Evolutionary conservation across 1,140 invertebrate genomes (phyloP).

Genomic region (Conus ventricosus): DNA sequence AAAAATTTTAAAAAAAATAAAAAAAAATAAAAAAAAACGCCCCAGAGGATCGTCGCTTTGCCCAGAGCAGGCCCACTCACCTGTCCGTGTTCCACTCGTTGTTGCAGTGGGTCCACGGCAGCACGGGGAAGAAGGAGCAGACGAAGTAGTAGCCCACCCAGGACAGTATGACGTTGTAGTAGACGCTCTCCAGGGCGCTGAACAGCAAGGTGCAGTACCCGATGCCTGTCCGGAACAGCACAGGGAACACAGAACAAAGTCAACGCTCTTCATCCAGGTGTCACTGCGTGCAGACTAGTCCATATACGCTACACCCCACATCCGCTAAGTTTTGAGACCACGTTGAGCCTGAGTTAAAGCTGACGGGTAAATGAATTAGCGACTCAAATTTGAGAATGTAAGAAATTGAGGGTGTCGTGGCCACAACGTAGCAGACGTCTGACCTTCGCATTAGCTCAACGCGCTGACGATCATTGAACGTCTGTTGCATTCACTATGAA

Average conservation of each 20-base stretch:
- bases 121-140: slow-evolving; percentile 65
- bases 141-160: slow-evolving; percentile 76
- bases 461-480: too few relatives aligned
- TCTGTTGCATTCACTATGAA: too few relatives aligned
- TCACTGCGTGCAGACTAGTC: too few relatives aligned
- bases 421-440: too few relatives aligned
- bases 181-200: slow-evolving; percentile 55
- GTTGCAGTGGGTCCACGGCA: slow-evolving; percentile 75
- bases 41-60: too few relatives aligned
- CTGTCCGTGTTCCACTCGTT: slow-evolving; percentile 75
- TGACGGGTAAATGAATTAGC: too few relatives aligned
- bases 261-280: slow-evolving; percentile 67
- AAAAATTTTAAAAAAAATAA: too few relatives aligned
- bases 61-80: slow-evolving; percentile 47
- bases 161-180: slow-evolving; percentile 77
- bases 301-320: too few relatives aligned
- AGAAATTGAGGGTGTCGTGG: neutral
- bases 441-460: too few relatives aligned
- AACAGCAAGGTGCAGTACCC: slow-evolving; percentile 52
- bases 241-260: slow-evolving; percentile 66
- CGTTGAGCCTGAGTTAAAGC: too few relatives aligned
- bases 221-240: slow-evolving; percentile 55
- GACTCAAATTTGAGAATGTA: neutral
- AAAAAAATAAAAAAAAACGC: too few relatives aligned
- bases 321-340: too few relatives aligned